These are phyloP conservation scores for Heliocidaris tuberculata DNA, from an alignment of 35 echinoderm and acorn worm genomes.

Conservation along the genomic window DNA sequence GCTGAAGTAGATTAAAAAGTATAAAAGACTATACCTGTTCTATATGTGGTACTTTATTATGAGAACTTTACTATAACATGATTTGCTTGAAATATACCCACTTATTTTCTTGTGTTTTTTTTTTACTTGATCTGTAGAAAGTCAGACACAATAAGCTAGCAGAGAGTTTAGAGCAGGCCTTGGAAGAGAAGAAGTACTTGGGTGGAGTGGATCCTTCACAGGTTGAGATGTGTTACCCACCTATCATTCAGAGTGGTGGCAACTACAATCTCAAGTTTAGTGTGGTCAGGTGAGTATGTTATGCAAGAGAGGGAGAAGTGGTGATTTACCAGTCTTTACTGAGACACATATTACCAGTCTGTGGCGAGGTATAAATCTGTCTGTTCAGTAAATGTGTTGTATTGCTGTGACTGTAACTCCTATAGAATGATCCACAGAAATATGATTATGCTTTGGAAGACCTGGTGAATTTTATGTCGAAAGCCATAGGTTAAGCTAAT, in stretches of 20 bases:
- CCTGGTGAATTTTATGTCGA: too few relatives aligned
- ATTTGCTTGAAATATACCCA: too few relatives aligned
- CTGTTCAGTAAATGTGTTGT: neutral
- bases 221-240: slow-evolving; percentile 91
- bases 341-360: neutral
- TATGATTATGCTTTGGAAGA: too few relatives aligned
- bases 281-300: slow-evolving; percentile 79
- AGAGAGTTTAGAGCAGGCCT: slow-evolving; percentile 78
- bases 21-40: too few relatives aligned
- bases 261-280: slow-evolving; percentile 99
- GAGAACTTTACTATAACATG: too few relatives aligned
- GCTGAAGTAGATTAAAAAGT: too few relatives aligned
- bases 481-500: too few relatives aligned
- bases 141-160: slow-evolving; percentile 91
- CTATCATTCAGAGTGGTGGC: slow-evolving; percentile 99
- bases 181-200: slow-evolving; percentile 94
- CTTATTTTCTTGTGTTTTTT: neutral
- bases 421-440: too few relatives aligned
- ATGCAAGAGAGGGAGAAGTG: neutral
- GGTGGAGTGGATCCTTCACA: slow-evolving; percentile 71
- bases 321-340: too few relatives aligned
- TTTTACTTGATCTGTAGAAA: slow-evolving; percentile 53
- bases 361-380: neutral
- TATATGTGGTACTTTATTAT: too few relatives aligned
- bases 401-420: too few relatives aligned